Base-by-base conservation (phyloP, 2,888 invertebrate genomes). In the Eumacrocentrus americanus region DNA sequence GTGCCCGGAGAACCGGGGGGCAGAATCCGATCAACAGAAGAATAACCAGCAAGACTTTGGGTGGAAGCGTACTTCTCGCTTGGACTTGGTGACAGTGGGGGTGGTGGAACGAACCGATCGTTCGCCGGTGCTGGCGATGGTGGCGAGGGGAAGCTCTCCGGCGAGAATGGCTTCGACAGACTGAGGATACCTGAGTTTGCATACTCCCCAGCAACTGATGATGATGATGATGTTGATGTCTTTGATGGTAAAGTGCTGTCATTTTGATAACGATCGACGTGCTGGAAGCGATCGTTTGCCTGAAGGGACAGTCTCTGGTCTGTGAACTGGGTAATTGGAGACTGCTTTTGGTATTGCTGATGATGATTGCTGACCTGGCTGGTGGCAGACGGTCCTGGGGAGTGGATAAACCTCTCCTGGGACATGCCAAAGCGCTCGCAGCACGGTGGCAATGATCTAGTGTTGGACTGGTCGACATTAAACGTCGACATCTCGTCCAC, bases 11-110 rank as follows among this genome's bases (percentile, higher is more conserved):
- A 76, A 69, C 70, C 69, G 61, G 73, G 66, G 67, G 76, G 67
- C 51, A 75, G 48, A 69, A 73, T 64, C 64, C 78, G 62, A 67
- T 77, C 76, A 72, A 63, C 67, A 74, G 70, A 56, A 65, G 70
- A 61, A 65, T 77, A 77, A 67, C 73, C 73, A 70, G 74, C 72
- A 68, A 80, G 68, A 60, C 78, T 78, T 61, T 77, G 77, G 40
- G 74, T 74, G 25, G 78, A 79, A 60, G 76, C 74, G 60, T 78
- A 79, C 67, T 80, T 78, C 63, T 80, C 80, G 69, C 86, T 82
- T 64, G 78, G 80, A 58, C 85, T 85, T 78, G 87, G 87, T 74
- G 87, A 87, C 72, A 88, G 81, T 76, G 88, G 88, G 72, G 88
- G 87, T 72, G 84, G 84, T 52, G 88, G 87, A 69, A 88, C 86